Conservation (phyloP, 2,113 vertebrate genomes). For the Orcinus orca region DNA sequence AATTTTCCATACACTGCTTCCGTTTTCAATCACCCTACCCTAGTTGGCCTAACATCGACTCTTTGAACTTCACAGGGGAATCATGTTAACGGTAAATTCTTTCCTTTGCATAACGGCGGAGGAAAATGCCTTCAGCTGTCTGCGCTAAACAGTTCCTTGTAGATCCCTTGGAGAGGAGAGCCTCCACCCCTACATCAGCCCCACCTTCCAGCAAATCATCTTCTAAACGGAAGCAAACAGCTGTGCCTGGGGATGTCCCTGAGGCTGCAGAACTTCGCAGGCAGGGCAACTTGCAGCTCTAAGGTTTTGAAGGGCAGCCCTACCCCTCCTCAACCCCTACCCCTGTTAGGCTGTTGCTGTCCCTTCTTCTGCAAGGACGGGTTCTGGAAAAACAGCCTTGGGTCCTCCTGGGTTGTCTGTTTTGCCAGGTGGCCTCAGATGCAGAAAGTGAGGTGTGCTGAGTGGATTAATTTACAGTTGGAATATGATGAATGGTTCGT, state of each 20-base stretch:
- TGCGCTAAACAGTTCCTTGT: neutral
- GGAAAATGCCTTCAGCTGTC: neutral
- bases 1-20: slow-evolving; percentile 29
- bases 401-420: neutral
- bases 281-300: neutral
- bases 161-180: neutral
- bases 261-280: neutral
- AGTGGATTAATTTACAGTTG: neutral
- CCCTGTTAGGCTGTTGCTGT: rapidly evolving
- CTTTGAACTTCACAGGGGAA: slow-evolving; percentile 34
- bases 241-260: neutral
- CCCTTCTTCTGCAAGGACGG: neutral
- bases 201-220: neutral
- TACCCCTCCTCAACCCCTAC: neutral
- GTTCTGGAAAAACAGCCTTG: neutral
- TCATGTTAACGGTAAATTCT: slow-evolving; percentile 10
- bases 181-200: neutral
- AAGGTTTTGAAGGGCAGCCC: neutral
- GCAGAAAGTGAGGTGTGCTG: neutral
- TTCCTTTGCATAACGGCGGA: neutral
- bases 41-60: neutral
- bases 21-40: slow-evolving; percentile 30
- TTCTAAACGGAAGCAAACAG: neutral
- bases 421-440: neutral
- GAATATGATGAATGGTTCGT: neutral